These are phyloP conservation scores for Semotilus atromaculatus DNA, from an alignment of 2,797 vertebrate species.

Conservation along the genomic window DNA sequence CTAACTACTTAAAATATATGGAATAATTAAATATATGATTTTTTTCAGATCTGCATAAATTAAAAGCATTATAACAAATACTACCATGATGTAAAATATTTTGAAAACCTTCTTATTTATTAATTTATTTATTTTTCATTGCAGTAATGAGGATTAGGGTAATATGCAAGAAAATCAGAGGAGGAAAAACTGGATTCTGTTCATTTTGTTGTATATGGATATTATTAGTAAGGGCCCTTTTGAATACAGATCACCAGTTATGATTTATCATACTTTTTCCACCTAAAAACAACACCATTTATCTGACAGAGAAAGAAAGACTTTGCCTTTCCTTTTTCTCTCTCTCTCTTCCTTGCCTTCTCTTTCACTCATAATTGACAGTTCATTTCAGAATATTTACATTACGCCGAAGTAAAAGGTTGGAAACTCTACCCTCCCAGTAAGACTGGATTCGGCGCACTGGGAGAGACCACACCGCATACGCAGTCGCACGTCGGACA, in stretches of 20 bases:
- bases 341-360: not conserved
- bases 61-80: not conserved
- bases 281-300: not conserved
- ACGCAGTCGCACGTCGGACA: conserved; percentile 47
- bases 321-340: not conserved
- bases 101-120: not conserved
- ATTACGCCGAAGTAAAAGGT: not conserved
- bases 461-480: conserved; percentile 40
- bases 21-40: not conserved
- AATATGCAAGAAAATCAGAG: not conserved
- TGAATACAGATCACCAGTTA: not conserved
- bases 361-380: conserved; percentile 9
- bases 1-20: no score
- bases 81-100: not conserved
- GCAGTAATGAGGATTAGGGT: not conserved
- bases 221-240: not conserved
- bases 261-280: not conserved
- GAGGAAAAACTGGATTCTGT: not conserved
- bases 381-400: conserved; percentile 23
- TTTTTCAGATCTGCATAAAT: not conserved
- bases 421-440: conserved; percentile 22
- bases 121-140: not conserved
- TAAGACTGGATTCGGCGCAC: not conserved
- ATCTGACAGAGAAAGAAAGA: not conserved
- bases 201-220: not conserved